Base-by-base conservation (phyloP, 2,113 vertebrate genomes). In the Pavo muticus region DNA sequence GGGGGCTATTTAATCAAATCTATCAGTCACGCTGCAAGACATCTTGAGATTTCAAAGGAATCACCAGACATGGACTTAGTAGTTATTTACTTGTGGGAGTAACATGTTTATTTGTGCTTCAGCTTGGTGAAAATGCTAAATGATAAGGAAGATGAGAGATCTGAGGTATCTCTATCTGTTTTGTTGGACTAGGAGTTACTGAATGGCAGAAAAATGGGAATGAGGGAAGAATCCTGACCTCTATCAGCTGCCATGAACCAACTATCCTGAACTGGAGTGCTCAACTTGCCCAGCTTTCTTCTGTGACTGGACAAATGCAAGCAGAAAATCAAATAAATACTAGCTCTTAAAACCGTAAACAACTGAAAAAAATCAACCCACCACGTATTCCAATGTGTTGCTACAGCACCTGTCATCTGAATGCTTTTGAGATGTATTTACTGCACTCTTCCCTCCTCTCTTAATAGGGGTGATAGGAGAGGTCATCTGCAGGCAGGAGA, bases 1-100 rank as follows among this genome's bases (percentile, higher is more conserved):
- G 91, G 90, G 69, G 96, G 93, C 88, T 78, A 20, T 96, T 97
- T 97, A 97, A 97, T 96, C 94, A 95, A 87, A 96, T 91, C 91
- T 96, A 95, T 96, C 87, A 94, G 95, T 94, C 95, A 95, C 79
- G 85, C 59, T 92, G 88, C 8, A 6, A 96, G 93, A 93, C 83
- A 93, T 90, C 87, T 86, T 59, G 85, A 91, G 60, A 82, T 93
- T 97, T 94, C 95, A 95, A 70, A 95, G 39, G 70, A 94, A 82
- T 72, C 91, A 91, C 70, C 57, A 89, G 85, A 84, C 88, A 91
- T 29, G 76, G 87, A 92, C 88, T 75, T 79, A 63, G 57, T 82
- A 80, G 89, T 90, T 93, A 82, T 89, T 93, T 94, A 84, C 91
- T 94, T 16, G 3, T 14, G 72, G 86, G 64, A 92, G 63, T 91